Conservation (phyloP, 2,113 vertebrate species). For the Cochlearius cochlearius region DNA sequence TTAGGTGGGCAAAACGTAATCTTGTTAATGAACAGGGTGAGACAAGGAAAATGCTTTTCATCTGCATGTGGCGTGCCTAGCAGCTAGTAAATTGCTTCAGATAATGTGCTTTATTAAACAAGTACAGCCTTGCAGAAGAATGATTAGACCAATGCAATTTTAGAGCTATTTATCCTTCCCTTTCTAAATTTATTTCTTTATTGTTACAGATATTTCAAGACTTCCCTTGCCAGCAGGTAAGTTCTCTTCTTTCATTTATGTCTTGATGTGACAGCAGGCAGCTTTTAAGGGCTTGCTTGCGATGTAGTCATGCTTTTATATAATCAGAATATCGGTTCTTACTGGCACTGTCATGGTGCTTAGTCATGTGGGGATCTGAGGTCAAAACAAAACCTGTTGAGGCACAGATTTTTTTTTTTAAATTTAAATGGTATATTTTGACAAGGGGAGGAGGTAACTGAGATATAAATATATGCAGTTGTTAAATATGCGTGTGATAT, state of each 20-base stretch:
- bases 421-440: neutral
- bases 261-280: neutral
- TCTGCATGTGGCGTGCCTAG: neutral
- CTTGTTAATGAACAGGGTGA: neutral
- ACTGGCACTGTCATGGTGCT: neutral
- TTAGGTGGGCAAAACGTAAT: neutral
- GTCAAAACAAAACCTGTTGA: conserved; percentile 4
- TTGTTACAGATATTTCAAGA: conserved; percentile 86
- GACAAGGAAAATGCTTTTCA: neutral
- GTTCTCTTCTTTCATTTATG: conserved; percentile 7
- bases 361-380: neutral
- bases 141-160: neutral
- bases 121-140: neutral
- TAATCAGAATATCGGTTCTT: neutral
- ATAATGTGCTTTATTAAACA: neutral
- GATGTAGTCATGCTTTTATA: neutral
- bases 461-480: neutral
- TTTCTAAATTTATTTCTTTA: conserved; percentile 55
- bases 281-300: neutral
- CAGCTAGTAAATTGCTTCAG: neutral
- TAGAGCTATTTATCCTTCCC: neutral
- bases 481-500: neutral
- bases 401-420: neutral
- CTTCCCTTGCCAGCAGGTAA: conserved; percentile 86
- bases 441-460: neutral